Conservation (phyloP, 2,888 invertebrate species). For the Gerris lacustris region DNA sequence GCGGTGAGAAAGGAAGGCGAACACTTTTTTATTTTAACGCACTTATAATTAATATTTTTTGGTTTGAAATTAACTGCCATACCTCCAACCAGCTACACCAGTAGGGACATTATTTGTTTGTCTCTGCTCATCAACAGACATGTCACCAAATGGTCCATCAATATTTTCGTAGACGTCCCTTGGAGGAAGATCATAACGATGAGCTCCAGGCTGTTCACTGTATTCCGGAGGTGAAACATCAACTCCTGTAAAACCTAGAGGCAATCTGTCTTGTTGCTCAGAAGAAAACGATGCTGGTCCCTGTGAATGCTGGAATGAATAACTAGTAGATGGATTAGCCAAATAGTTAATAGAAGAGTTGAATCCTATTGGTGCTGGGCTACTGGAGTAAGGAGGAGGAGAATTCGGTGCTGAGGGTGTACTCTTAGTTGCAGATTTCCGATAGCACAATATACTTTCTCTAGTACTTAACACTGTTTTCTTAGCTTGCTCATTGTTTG, state of each 20-base stretch:
- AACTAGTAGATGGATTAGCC: background rate
- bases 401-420: conserved; percentile 18
- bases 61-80: background rate
- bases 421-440: conserved; percentile 13
- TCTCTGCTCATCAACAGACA: background rate
- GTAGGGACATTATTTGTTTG: background rate
- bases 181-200: conserved; percentile 19
- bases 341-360: background rate
- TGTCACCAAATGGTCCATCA: conserved; percentile 20
- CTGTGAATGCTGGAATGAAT: background rate
- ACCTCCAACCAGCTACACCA: background rate
- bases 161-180: conserved; percentile 15
- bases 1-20: too few species aligned
- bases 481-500: conserved; percentile 22
- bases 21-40: too few species aligned
- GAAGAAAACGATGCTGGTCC: background rate
- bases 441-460: conserved; percentile 20
- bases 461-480: conserved; percentile 20
- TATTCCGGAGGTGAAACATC: conserved; percentile 8
- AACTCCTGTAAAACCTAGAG: background rate
- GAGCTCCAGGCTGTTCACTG: conserved; percentile 4
- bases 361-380: conserved; percentile 8
- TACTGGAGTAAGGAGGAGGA: conserved; percentile 21
- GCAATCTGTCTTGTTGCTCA: too few species aligned
- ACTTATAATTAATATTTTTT: too few species aligned